Percentiles rank a stretch among this genome's conserved stretches.
Evolutionary conservation across 2,113 vertebrate genomes (phyloP).

Genomic region (Mesembrinibis cayennensis): DNA sequence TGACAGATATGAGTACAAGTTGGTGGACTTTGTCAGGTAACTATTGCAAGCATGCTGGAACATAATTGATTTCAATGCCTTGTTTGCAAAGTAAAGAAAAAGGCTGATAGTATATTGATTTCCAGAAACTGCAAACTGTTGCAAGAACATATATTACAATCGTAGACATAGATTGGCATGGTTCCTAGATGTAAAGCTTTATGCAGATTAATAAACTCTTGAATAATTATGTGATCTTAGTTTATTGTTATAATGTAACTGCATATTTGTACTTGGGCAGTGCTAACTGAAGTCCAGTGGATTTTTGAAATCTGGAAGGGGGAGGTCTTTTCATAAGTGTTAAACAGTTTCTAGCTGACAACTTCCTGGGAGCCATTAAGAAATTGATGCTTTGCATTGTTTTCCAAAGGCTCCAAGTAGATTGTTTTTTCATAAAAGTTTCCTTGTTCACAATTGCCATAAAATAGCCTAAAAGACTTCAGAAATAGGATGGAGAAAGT

Average conservation of each 20-base stretch:
- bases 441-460: background rate
- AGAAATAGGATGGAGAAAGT: background rate
- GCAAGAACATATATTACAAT: rapidly evolving
- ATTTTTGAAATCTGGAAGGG: background rate
- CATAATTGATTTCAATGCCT: background rate
- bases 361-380: background rate
- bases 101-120: background rate
- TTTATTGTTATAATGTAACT: background rate
- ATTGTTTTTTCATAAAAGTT: background rate
- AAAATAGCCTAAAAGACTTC: background rate
- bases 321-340: background rate
- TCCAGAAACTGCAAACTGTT: background rate
- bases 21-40: background rate
- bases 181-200: background rate
- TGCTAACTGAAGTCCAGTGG: background rate
- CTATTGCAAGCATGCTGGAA: background rate
- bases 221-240: background rate
- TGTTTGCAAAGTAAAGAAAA: background rate
- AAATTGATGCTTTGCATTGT: background rate
- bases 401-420: background rate
- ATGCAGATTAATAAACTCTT: background rate
- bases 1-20: background rate
- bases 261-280: background rate
- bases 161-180: background rate
- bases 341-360: background rate